phyloP scores from a whole-genome alignment of 2,797 vertebrate species.

The Tragelaphus oryx region DNA sequence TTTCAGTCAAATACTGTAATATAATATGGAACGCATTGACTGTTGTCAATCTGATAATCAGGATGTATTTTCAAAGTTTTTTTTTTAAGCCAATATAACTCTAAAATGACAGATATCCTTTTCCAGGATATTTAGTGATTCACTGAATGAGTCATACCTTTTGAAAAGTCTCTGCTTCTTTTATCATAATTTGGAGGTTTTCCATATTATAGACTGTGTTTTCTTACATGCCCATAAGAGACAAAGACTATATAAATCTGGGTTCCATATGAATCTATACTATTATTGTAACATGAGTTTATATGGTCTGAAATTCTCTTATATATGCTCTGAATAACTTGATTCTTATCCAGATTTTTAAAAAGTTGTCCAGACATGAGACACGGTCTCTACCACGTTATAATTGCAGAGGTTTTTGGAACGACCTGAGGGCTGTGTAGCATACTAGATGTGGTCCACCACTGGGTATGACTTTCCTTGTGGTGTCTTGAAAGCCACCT shows the following conservation, averaged over 20 bases:
- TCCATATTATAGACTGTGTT: background rate
- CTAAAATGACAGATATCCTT: slow-evolving; percentile 27
- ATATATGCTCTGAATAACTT: background rate
- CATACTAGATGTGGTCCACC: background rate
- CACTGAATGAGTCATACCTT: slow-evolving; percentile 17
- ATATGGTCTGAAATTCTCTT: background rate
- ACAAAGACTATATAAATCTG: background rate
- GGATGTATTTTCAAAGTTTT: background rate
- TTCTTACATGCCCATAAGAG: background rate
- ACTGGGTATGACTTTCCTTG: background rate
- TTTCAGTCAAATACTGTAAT: slow-evolving; percentile 26
- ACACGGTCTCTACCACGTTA: background rate
- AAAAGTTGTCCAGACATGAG: background rate
- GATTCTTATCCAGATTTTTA: background rate
- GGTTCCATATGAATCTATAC: background rate
- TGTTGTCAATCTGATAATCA: background rate
- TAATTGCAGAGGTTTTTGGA: background rate
- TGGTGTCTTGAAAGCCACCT: background rate
- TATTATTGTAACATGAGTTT: background rate
- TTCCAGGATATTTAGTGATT: background rate
- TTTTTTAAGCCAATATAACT: background rate
- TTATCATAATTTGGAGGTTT: slow-evolving; percentile 27
- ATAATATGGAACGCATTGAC: background rate
- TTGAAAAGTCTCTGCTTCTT: slow-evolving; percentile 15
- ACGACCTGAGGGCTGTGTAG: background rate